Evolutionary conservation across 1,140 invertebrate genomes (phyloP).

Genomic region (Acyrthosiphon pisum): DNA sequence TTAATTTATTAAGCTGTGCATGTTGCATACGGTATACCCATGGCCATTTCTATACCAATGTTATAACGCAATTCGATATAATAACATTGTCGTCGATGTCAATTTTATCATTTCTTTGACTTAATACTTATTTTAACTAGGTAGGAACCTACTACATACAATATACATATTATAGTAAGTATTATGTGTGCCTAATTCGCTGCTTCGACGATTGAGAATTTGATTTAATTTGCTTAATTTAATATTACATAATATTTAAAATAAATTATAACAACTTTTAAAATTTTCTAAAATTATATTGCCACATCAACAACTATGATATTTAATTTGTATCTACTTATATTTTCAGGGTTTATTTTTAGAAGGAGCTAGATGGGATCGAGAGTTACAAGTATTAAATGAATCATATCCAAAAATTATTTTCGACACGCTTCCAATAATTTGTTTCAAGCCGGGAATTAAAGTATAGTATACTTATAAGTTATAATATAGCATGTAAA

Average conservation of each 20-base stretch:
- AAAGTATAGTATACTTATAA: conserved; percentile 63
- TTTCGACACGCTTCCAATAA: conserved; percentile 78
- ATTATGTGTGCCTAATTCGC: neutral
- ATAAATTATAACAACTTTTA: neutral
- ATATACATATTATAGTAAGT: too few species aligned
- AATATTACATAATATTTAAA: neutral
- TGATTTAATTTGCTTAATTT: neutral
- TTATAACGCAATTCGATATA: too few species aligned
- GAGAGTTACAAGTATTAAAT: conserved; percentile 69
- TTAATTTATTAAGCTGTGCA: too few species aligned
- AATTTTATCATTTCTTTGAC: too few species aligned
- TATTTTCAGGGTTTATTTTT: conserved; percentile 79
- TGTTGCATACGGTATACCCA: too few species aligned
- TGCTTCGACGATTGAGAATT: neutral
- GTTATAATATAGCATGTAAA: neutral
- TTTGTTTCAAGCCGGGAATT: conserved; percentile 76
- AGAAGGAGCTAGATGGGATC: conserved; percentile 88
- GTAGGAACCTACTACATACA: neutral
- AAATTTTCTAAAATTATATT: neutral
- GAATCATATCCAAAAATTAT: conserved; percentile 80
- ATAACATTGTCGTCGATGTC: too few species aligned
- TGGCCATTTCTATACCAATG: too few species aligned
- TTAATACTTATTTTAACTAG: too few species aligned
- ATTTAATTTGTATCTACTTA: neutral
- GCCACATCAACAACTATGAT: neutral